phyloP scores from a whole-genome alignment of 2,113 vertebrate genomes.

The Perognathus longimembris region DNA sequence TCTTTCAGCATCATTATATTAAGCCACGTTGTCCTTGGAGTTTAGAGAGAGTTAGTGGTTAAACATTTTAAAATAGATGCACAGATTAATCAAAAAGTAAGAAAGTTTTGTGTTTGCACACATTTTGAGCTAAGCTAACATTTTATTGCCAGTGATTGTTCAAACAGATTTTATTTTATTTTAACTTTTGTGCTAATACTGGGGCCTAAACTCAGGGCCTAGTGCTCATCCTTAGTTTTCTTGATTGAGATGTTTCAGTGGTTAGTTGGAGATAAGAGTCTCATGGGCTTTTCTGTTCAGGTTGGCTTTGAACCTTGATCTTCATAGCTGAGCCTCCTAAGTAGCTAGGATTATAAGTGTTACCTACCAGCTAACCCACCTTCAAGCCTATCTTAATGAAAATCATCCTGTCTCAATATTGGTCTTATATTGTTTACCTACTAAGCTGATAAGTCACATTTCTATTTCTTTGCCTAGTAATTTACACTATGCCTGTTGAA shows the following conservation, averaged over 20 bases:
- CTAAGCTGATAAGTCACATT: background rate
- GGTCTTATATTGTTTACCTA: background rate
- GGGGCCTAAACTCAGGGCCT: no score
- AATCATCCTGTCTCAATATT: background rate
- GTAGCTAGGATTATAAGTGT: no score
- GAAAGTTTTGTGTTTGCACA: background rate
- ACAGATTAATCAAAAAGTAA: background rate
- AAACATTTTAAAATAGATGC: background rate
- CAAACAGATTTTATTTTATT: background rate
- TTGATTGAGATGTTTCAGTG: no score
- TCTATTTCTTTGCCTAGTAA: background rate
- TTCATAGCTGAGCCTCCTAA: no score
- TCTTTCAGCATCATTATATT: background rate
- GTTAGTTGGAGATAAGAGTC: no score
- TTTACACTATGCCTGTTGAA: background rate
- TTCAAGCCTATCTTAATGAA: slow-evolving; percentile 24
- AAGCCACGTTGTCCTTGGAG: background rate
- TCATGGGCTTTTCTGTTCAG: no score
- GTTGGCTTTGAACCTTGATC: no score
- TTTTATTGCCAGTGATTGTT: slow-evolving; percentile 5
- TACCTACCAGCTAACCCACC: no score
- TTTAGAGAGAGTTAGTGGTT: background rate
- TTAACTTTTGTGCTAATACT: no score
- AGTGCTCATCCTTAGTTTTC: no score
- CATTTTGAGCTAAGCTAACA: background rate